Percentiles rank a stretch among this genome's conserved stretches.
Evolutionary conservation across 2,113 vertebrate species (phyloP).

Genomic region (Silurus glanis): DNA sequence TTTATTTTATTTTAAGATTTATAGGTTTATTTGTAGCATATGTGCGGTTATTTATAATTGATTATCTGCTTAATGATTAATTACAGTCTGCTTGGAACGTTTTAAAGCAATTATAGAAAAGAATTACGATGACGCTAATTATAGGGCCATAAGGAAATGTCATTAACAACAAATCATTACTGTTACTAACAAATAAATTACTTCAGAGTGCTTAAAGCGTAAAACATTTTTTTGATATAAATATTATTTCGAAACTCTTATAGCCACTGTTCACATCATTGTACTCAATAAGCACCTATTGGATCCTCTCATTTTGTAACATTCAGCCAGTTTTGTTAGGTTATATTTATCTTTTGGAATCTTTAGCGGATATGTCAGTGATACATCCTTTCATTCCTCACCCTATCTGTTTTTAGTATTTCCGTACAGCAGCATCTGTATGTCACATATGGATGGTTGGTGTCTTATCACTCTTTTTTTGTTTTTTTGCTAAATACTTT

Average conservation of each 20-base stretch:
- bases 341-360: not conserved
- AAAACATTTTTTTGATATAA: not conserved
- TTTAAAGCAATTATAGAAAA: not conserved
- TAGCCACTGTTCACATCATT: not conserved
- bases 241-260: not conserved
- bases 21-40: slow-evolving; percentile 28
- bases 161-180: not conserved
- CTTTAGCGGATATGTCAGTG: not conserved
- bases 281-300: not conserved
- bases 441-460: not conserved
- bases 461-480: slow-evolving; percentile 17
- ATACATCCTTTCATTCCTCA: slow-evolving; percentile 13
- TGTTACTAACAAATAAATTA: not conserved
- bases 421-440: slow-evolving; percentile 42
- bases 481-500: not conserved
- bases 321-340: not conserved
- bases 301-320: not conserved
- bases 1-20: not conserved
- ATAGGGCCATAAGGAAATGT: not conserved
- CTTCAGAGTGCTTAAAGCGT: not conserved
- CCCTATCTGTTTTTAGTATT: not conserved
- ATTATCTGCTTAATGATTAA: not conserved
- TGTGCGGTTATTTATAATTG: not conserved
- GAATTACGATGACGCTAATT: not conserved
- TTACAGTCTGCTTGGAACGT: not conserved